Conservation (phyloP, 2,797 vertebrate genomes). For the Antennarius maculatus region DNA sequence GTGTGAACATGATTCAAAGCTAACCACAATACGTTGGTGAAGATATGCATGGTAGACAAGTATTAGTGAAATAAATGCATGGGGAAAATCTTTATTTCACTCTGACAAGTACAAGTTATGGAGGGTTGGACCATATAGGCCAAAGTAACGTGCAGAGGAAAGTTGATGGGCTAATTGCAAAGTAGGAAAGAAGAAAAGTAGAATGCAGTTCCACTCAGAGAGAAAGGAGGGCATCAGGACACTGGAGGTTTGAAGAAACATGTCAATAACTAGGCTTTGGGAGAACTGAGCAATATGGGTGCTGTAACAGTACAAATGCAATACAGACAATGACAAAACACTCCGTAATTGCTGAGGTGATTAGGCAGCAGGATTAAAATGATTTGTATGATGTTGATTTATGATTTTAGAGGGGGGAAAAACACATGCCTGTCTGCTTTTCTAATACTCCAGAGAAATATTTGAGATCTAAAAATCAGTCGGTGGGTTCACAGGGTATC, state of each 20-base stretch:
- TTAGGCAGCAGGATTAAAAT: constrained; percentile 1
- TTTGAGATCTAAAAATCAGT: neutral
- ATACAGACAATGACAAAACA: constrained; percentile 22
- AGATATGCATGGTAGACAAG: neutral
- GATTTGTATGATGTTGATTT: neutral
- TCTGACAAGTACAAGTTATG: neutral
- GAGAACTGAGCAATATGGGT: constrained; percentile 10
- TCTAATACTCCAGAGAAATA: neutral
- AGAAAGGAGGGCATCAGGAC: constrained; percentile 54
- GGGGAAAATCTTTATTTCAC: constrained; percentile 14
- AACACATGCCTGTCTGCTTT: neutral
- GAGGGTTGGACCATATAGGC: constrained; percentile 9
- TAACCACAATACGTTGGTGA: neutral
- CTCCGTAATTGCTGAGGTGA: neutral
- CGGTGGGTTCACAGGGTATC: neutral
- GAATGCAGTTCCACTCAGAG: constrained; percentile 33
- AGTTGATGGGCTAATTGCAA: constrained; percentile 36
- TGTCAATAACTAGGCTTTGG: constrained; percentile 50
- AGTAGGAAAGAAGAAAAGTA: constrained; percentile 24
- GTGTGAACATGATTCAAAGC: no score
- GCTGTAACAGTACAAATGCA: constrained; percentile 7
- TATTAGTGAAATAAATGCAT: neutral
- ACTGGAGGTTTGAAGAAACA: constrained; percentile 58
- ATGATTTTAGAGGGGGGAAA: neutral
- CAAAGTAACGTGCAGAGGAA: constrained; percentile 12